Evolutionary conservation across 1,140 invertebrate species (phyloP).

Genomic region (Maniola jurtina): DNA sequence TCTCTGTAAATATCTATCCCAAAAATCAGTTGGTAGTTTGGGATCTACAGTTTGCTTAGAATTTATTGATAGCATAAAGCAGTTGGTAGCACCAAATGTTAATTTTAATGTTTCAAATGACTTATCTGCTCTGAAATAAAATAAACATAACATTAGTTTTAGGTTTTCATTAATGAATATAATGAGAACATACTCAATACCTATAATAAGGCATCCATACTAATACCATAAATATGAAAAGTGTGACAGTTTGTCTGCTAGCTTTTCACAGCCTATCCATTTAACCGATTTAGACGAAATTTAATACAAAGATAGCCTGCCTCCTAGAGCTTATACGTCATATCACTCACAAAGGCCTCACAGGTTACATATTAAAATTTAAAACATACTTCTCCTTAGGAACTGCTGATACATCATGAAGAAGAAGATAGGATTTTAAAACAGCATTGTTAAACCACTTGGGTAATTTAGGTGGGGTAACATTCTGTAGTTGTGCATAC

Average conservation of each 20-base stretch:
- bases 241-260: no score
- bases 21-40: slow-evolving; percentile 87
- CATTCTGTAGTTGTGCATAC: slow-evolving; percentile 88
- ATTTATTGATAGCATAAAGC: slow-evolving; percentile 93
- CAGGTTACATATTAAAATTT: background rate
- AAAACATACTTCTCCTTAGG: slow-evolving; percentile 60
- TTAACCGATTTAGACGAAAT: no score
- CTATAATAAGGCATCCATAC: no score
- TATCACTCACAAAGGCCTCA: no score
- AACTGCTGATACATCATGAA: slow-evolving; percentile 85
- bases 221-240: no score
- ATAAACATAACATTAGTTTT: background rate
- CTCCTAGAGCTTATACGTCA: no score
- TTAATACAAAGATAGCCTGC: no score
- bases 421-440: slow-evolving; percentile 92
- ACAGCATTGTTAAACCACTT: slow-evolving; percentile 95
- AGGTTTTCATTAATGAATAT: background rate
- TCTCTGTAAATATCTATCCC: slow-evolving; percentile 88
- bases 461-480: slow-evolving; percentile 86
- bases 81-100: slow-evolving; percentile 90
- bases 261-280: no score
- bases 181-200: no score
- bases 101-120: slow-evolving; percentile 91
- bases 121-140: slow-evolving; percentile 84
- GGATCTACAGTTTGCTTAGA: slow-evolving; percentile 82